A percentile compares a stretch with the other conserved stretches of the same genome.
Conservation (phyloP, 2,797 vertebrate species). For the Cuniculus paca region DNA sequence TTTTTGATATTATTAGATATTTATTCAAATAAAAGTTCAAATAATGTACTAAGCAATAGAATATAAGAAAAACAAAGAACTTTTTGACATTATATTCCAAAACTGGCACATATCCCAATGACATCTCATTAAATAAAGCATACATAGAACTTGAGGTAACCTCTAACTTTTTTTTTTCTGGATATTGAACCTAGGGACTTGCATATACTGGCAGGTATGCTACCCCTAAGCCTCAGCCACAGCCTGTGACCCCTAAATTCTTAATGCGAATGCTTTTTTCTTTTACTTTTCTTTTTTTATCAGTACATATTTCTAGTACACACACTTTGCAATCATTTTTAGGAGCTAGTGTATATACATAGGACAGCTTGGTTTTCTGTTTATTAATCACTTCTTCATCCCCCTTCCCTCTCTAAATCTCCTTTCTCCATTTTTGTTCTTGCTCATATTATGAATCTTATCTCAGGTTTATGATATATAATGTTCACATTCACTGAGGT, state of each 20-base stretch:
- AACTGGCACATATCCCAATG: neutral
- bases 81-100: neutral
- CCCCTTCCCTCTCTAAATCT: neutral
- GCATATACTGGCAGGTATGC: neutral
- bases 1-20: neutral
- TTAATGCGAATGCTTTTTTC: neutral
- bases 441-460: neutral
- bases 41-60: neutral
- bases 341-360: no score
- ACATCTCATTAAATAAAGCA: neutral
- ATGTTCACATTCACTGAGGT: neutral
- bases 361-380: neutral
- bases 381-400: no score
- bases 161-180: neutral
- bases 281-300: neutral
- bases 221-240: neutral
- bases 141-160: neutral
- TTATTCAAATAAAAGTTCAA: neutral
- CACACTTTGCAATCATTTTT: neutral
- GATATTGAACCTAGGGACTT: neutral
- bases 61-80: neutral
- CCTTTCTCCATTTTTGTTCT: neutral
- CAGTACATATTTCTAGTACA: neutral
- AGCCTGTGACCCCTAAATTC: neutral
- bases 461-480: neutral